phyloP scores from a whole-genome alignment of 2,888 invertebrate species.

The Apotomis turbidana region DNA sequence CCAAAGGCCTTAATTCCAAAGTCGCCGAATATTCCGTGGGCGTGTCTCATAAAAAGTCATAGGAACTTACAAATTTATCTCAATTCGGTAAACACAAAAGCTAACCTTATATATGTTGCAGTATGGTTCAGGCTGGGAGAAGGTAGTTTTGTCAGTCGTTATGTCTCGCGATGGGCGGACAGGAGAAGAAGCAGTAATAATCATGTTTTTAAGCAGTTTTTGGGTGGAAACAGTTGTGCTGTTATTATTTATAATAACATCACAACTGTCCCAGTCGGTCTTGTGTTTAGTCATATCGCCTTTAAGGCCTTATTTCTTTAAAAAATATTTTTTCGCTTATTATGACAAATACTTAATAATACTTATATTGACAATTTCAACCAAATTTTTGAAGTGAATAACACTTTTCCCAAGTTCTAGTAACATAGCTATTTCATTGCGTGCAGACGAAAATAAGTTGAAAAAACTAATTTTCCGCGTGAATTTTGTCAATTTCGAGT shows the following conservation, averaged over 20 bases:
- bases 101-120: constrained; percentile 36
- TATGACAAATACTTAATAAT: too few species aligned
- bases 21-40: constrained; percentile 57
- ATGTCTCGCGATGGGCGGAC: constrained; percentile 66
- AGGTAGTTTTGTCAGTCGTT: constrained; percentile 58
- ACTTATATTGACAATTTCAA: too few species aligned
- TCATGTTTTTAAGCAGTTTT: constrained; percentile 42
- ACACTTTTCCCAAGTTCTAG: too few species aligned
- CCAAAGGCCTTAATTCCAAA: constrained; percentile 64
- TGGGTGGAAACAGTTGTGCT: constrained; percentile 31
- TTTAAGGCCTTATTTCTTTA: neutral
- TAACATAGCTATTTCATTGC: too few species aligned
- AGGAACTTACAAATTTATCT: constrained; percentile 48
- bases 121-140: constrained; percentile 46
- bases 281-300: neutral
- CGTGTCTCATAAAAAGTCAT: constrained; percentile 58
- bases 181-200: constrained; percentile 57
- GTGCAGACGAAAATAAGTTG: too few species aligned
- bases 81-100: constrained; percentile 14
- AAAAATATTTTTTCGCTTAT: too few species aligned
- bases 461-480: too few species aligned
- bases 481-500: too few species aligned
- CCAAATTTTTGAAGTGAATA: too few species aligned
- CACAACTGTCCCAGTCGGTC: too few species aligned
- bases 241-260: constrained; percentile 20